Percentiles rank a stretch among this genome's conserved stretches.
Evolutionary conservation across 2,113 vertebrate genomes (phyloP).

Genomic region (Collichthys lucidus): DNA sequence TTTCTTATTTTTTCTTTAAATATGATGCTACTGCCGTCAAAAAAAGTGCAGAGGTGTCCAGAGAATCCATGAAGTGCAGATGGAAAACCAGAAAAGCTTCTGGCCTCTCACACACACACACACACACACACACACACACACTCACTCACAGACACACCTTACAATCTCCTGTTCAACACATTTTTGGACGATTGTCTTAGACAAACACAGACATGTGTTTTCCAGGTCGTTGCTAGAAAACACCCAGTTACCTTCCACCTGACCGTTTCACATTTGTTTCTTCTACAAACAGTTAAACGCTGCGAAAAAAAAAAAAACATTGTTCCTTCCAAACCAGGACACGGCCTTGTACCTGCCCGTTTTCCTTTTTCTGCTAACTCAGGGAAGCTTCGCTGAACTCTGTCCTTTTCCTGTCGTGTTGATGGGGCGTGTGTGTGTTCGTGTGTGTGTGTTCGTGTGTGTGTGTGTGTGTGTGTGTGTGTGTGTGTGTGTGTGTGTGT

Average conservation of each 20-base stretch:
- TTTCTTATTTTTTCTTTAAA: too few relatives aligned
- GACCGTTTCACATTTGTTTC: conserved; percentile 26
- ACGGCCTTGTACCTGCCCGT: conserved; percentile 7
- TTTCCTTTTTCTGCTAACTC: not conserved
- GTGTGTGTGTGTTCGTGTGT: conserved; percentile 18
- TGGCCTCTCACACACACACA: not conserved
- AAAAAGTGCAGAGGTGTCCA: conserved; percentile 2
- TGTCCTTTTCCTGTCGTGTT: conserved; percentile 19
- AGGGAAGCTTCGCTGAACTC: conserved; percentile 26
- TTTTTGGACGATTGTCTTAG: conserved; percentile 27
- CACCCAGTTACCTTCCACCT: conserved; percentile 19
- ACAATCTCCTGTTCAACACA: conserved; percentile 7
- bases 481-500: conserved; percentile 1
- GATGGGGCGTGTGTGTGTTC: conserved; percentile 4
- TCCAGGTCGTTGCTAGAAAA: conserved; percentile 30
- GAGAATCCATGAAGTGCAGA: conserved; percentile 44
- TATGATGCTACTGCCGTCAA: too few relatives aligned
- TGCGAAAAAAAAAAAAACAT: conserved; percentile 39
- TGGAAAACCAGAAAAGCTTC: conserved; percentile 39
- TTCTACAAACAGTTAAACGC: conserved; percentile 39
- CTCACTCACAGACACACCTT: not conserved
- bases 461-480: too few relatives aligned
- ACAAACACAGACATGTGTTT: conserved; percentile 26
- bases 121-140: not conserved
- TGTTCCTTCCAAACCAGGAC: conserved; percentile 21